Base-by-base conservation (phyloP, 2,888 invertebrate species). In the Clanis bilineata region DNA sequence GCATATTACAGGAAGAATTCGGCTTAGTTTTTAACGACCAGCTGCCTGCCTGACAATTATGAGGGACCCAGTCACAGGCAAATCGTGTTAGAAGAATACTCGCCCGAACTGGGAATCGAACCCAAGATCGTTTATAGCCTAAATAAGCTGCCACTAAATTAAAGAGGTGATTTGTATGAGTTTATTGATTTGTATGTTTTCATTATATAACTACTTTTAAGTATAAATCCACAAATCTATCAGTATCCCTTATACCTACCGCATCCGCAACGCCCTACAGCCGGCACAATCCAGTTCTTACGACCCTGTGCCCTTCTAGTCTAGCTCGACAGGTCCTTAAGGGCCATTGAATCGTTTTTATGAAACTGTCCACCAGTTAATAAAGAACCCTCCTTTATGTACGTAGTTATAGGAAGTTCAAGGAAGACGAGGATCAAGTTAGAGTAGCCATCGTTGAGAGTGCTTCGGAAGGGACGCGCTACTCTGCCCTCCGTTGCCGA, bases 241-340 rank as follows among this genome's bases (percentile, higher is more conserved):
- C 32, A 51, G 28, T 28, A 51, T 9, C 3, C 47, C 23, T 28
- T 15, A 2, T 28, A 28, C 25, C 28, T 51, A 21, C 44, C 21
- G 23, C 22, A 44, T 4, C 51, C 32, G 51, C 28, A 51, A 28
- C 51, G 51, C 32, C 51, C 51, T 59, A 44, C 41, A 59, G 68
- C 68, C 67, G 67, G 64, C 70, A 66, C 72, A 81, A 84, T 86
- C 88, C 87, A 79, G 88, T 87, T 86, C 72, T 66, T 70, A 66
- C 83, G 86, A 84, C 89, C 88, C 84, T 80, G 76, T 82, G 88
- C 83, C 90, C 88, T 90, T 88, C 84, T 78, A 72, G 73, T 80
- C 87, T 88, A 88, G 86, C 84, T 79, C 82, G 77, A 83, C 85
- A 79, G 77, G 79, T 83, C 83, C 77, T 81, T 72, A 80, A 85